Evolutionary conservation across 2,888 invertebrate genomes (phyloP), one percentile per base, ranked within the genome.

Genomic region (Xanthia icteritia): DNA sequence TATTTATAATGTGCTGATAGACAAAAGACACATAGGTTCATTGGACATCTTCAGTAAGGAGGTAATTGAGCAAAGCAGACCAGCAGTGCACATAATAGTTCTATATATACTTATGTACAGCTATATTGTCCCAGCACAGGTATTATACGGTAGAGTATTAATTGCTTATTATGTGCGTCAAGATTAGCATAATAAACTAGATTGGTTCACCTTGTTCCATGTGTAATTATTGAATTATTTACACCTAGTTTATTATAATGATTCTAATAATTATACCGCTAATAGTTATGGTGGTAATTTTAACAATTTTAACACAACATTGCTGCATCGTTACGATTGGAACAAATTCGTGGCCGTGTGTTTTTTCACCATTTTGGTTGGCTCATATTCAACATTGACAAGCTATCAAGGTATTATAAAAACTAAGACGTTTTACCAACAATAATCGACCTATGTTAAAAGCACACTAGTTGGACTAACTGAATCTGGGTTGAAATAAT

Each of bases 171-270:
- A 90, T 82, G 81, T 89, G 81, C 82, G 68, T 75, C 81, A 81
- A 84, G 82, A 89, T 91, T 89, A 87, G 84, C 90, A 90, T 90
- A 89, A 79, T 89, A 87, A 81, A 84, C 88, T 82, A 86, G 86
- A 89, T 89, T 90, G 88, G 83, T 80, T 84, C 79, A 79, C 76
- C 77, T 73, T 48, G 69, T 76, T 77, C 63, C 54, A 27, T 68
- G 36, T 58, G 45, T 66, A 69, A 58, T 71, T 76, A 69, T 72
- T 42, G 11, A 66, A 67, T 79, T 72, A 82, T 65, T 80, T 73
- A 54, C 36, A 71, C 15, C 11, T 15, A n/a, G 39, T 64, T 54
- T 68, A 42, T 45, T 31, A 2, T 36, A 72, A 58, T 51, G 11
- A 15, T 42, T 61, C 15, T n/a, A 60, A 48, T 3, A 78, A 56